Percentiles rank a stretch among this genome's conserved stretches.
Evolutionary conservation across 2,797 vertebrate species (phyloP).

Genomic region (Micromesistius poutassou): DNA sequence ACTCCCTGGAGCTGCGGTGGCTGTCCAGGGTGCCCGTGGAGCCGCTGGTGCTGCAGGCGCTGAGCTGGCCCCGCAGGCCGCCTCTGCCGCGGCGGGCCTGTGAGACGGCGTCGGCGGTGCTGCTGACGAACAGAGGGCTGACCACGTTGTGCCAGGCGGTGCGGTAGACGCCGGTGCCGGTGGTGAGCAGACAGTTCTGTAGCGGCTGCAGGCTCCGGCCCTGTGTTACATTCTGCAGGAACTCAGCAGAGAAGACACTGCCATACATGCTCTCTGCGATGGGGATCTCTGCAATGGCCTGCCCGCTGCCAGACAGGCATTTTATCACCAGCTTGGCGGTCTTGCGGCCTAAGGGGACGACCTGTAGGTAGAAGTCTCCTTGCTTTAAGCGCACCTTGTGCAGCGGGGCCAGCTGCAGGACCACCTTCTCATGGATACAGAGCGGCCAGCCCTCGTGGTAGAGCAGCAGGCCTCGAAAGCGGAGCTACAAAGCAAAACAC

Average conservation of each 20-base stretch:
- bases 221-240: slow-evolving; percentile 79
- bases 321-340: slow-evolving; percentile 80
- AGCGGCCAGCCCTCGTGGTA: slow-evolving; percentile 84
- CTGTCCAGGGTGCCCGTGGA: slow-evolving; percentile 77
- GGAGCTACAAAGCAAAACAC: slow-evolving; percentile 66
- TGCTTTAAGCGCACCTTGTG: slow-evolving; percentile 79
- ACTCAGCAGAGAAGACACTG: slow-evolving; percentile 79
- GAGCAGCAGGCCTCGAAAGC: slow-evolving; percentile 75
- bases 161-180: slow-evolving; percentile 74
- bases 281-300: slow-evolving; percentile 76
- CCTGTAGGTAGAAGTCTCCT: slow-evolving; percentile 84
- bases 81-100: slow-evolving; percentile 60
- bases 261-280: slow-evolving; percentile 81
- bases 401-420: slow-evolving; percentile 79
- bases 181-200: slow-evolving; percentile 81
- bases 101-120: slow-evolving; percentile 71
- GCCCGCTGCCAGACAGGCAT: slow-evolving; percentile 78
- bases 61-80: slow-evolving; percentile 65
- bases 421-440: slow-evolving; percentile 80
- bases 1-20: slow-evolving; percentile 73
- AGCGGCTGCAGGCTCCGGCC: slow-evolving; percentile 74
- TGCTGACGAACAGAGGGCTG: slow-evolving; percentile 76
- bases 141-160: slow-evolving; percentile 82
- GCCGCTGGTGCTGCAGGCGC: slow-evolving; percentile 66
- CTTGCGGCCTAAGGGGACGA: slow-evolving; percentile 76